These are phyloP conservation scores for Pithys albifrons DNA, from an alignment of 2,113 vertebrate genomes.

Conservation along the genomic window DNA sequence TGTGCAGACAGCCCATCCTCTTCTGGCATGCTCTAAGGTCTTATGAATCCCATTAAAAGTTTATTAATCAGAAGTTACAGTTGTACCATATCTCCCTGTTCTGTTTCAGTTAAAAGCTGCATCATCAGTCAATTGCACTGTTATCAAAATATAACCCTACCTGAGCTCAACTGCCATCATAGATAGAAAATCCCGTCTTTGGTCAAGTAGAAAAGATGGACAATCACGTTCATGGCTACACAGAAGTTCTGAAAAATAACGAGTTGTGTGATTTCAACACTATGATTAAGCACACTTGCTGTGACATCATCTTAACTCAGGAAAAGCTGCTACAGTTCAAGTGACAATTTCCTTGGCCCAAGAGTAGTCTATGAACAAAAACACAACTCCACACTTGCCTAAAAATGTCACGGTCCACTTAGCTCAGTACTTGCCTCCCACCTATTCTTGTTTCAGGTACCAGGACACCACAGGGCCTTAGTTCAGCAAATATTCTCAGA, in stretches of 20 bases:
- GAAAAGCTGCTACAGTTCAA: neutral
- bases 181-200: neutral
- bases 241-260: neutral
- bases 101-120: neutral
- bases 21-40: neutral
- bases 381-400: neutral
- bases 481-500: neutral
- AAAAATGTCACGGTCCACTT: neutral
- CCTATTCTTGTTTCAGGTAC: neutral
- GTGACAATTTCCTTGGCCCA: neutral
- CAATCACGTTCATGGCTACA: neutral
- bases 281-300: neutral
- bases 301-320: neutral
- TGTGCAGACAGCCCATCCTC: neutral
- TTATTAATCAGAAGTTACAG: neutral
- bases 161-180: neutral
- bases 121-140: accelerated
- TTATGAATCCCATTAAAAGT: neutral
- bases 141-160: neutral
- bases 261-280: neutral
- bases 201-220: neutral
- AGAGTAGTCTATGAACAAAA: neutral
- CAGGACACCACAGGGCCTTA: neutral
- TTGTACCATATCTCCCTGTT: neutral
- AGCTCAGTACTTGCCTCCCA: neutral